phyloP scores from a whole-genome alignment of 2,888 invertebrate species.

The Pristionchus entomophagus region DNA sequence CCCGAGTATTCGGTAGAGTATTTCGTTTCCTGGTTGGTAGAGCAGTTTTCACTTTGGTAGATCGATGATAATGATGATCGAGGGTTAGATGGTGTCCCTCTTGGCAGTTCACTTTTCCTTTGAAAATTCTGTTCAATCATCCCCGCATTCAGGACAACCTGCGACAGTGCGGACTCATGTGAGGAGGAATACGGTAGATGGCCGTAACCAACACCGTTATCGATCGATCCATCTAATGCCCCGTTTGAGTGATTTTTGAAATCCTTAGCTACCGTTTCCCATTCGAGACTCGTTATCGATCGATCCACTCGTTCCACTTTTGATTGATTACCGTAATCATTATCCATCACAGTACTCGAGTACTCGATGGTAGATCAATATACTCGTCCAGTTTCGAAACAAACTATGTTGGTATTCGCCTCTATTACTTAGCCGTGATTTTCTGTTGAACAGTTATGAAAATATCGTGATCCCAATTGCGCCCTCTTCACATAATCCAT shows the following conservation, averaged over 20 bases:
- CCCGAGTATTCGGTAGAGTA: no score
- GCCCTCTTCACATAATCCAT: neutral
- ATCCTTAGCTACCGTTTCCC: no score
- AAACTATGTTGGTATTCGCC: no score
- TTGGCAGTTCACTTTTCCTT: no score
- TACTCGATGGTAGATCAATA: neutral
- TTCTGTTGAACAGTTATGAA: neutral
- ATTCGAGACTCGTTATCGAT: no score
- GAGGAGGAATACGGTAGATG: conserved; percentile 2
- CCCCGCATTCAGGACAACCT: no score
- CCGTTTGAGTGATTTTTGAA: no score
- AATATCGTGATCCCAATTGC: conserved; percentile 22
- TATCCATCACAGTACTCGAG: neutral
- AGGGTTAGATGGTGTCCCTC: no score
- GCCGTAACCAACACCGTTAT: neutral
- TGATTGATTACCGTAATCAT: neutral
- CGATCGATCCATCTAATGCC: neutral
- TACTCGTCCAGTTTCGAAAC: neutral
- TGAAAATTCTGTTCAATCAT: no score
- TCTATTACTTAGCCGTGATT: conserved; percentile 4
- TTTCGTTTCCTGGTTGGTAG: no score
- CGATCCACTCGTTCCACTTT: neutral
- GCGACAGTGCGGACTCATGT: conserved; percentile 53
- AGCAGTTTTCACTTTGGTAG: no score
- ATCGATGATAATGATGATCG: no score